A percentile compares a stretch with the other conserved stretches of the same genome.
Evolutionary conservation across 2,113 vertebrate genomes (phyloP).

Genomic region (Agelaius tricolor): DNA sequence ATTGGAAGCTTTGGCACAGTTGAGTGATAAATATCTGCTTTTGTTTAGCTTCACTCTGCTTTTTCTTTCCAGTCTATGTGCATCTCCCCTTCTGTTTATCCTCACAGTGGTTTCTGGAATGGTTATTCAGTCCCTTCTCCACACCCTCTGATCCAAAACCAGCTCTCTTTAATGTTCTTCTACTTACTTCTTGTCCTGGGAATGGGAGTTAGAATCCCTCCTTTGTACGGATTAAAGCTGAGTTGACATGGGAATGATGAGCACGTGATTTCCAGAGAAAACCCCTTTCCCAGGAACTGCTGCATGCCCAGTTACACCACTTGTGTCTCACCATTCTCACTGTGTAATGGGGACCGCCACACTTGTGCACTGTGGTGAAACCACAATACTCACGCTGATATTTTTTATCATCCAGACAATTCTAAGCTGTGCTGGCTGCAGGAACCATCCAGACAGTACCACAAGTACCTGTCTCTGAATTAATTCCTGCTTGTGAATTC

Average conservation of each 20-base stretch:
- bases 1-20: neutral
- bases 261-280: neutral
- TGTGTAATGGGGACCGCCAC: too few relatives aligned
- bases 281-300: neutral
- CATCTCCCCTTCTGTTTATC: neutral
- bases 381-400: neutral
- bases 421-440: neutral
- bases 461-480: neutral
- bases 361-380: neutral
- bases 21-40: neutral
- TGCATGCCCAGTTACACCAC: neutral
- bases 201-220: neutral
- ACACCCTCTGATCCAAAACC: neutral
- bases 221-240: neutral
- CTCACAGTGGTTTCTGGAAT: neutral
- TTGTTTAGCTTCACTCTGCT: neutral
- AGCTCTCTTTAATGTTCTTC: neutral
- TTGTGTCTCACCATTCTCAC: neutral
- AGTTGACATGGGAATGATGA: neutral
- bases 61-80: neutral
- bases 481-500: neutral
- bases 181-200: neutral
- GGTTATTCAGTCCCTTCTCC: neutral
- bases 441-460: neutral
- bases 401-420: neutral